phyloP scores from a whole-genome alignment of 2,888 invertebrate species.

The Zygogramma bicolorata region DNA sequence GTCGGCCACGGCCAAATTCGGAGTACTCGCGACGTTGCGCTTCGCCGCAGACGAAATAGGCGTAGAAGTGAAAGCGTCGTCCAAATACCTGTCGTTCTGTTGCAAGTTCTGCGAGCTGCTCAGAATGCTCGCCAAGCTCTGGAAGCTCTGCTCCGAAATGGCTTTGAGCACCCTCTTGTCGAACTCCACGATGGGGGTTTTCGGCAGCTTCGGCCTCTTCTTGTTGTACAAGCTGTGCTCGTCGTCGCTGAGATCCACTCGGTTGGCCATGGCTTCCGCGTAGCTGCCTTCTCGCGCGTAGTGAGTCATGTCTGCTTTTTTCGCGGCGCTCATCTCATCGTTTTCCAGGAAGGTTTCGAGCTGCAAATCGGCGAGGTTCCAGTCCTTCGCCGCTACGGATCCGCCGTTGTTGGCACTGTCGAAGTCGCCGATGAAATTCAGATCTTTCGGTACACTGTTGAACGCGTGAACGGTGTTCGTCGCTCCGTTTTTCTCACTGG shows the following conservation, averaged over 20 bases:
- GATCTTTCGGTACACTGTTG: conserved; percentile 75
- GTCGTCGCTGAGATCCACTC: conserved; percentile 66
- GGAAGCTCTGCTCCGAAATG: conserved; percentile 64
- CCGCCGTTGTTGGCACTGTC: conserved; percentile 31
- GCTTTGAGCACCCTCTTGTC: conserved; percentile 63
- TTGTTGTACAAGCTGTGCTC: conserved; percentile 71
- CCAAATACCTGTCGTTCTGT: conserved; percentile 31
- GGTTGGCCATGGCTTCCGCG: conserved; percentile 63
- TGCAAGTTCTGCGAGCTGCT: conserved; percentile 46
- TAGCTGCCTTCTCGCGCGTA: conserved; percentile 65
- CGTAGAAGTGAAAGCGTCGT: conserved; percentile 43
- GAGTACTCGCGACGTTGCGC: conserved; percentile 43
- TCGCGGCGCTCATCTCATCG: conserved; percentile 41
- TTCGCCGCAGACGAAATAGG: conserved; percentile 34
- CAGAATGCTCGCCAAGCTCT: conserved; percentile 55
- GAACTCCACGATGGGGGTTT: conserved; percentile 61
- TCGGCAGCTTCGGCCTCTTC: conserved; percentile 64
- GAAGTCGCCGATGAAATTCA: conserved; percentile 71
- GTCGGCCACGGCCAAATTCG: conserved; percentile 53
- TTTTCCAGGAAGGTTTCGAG: conserved; percentile 16
- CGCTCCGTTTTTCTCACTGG: conserved; percentile 19
- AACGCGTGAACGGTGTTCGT: conserved; percentile 35
- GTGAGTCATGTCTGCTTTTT: conserved; percentile 49
- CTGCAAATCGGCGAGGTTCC: conserved; percentile 61
- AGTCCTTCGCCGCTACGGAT: conserved; percentile 66